Conservation (phyloP, 2,113 vertebrate species). For the Brienomyrus brachyistius region DNA sequence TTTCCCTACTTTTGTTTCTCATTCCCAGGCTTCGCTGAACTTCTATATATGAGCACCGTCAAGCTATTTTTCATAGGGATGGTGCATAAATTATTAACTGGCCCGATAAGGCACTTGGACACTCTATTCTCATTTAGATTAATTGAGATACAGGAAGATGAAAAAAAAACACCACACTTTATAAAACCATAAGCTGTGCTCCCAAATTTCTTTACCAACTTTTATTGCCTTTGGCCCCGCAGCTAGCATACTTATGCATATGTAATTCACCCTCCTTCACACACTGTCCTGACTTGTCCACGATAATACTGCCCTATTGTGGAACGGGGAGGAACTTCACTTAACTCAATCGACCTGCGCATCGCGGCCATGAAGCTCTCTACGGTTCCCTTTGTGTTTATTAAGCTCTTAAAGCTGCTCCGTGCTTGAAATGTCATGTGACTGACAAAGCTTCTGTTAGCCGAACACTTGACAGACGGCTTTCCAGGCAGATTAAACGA, state of each 20-base stretch:
- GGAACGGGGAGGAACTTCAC: background rate
- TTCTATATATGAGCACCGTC: slow-evolving; percentile 6
- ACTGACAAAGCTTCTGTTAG: background rate
- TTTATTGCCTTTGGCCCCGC: slow-evolving; percentile 11
- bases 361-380: background rate
- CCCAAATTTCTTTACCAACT: background rate
- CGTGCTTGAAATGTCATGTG: background rate
- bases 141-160: slow-evolving; percentile 14
- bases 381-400: background rate
- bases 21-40: slow-evolving; percentile 1
- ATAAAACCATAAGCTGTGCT: slow-evolving; percentile 2
- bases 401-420: background rate
- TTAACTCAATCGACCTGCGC: background rate
- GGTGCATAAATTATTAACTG: slow-evolving; percentile 19
- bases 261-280: background rate
- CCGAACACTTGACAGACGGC: background rate
- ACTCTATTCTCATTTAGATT: slow-evolving; percentile 23
- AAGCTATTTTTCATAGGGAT: slow-evolving; percentile 5
- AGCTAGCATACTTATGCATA: slow-evolving; percentile 18
- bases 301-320: background rate
- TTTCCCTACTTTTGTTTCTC: background rate
- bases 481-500: background rate
- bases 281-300: background rate
- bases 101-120: slow-evolving; percentile 6
- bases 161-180: slow-evolving; percentile 1